A percentile compares a stretch with the other conserved stretches of the same genome.
Conservation (phyloP, 2,113 vertebrate genomes). For the Eptatretus burgeri region DNA sequence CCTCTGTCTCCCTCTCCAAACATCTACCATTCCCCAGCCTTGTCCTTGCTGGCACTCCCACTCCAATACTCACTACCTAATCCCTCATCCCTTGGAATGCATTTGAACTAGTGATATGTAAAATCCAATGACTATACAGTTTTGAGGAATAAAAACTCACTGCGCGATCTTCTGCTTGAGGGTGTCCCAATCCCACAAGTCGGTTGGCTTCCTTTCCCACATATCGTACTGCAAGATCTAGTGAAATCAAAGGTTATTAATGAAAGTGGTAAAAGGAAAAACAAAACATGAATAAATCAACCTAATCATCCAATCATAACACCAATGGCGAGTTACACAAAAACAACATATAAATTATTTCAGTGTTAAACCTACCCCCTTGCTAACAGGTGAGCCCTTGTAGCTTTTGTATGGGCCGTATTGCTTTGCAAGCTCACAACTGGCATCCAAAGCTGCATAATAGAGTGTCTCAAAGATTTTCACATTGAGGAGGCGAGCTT, state of each 20-base stretch:
- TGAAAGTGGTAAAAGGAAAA: too few relatives aligned
- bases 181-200: slow-evolving; percentile 50
- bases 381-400: slow-evolving; percentile 53
- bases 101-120: background rate
- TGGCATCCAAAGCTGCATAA: slow-evolving; percentile 54
- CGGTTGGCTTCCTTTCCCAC: slow-evolving; percentile 54
- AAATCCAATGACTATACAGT: too few relatives aligned
- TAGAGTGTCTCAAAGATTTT: slow-evolving; percentile 98
- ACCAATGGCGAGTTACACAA: too few relatives aligned
- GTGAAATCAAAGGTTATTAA: background rate
- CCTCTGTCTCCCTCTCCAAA: background rate
- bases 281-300: too few relatives aligned
- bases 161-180: slow-evolving; percentile 61
- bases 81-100: background rate
- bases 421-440: slow-evolving; percentile 45
- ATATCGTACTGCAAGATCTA: slow-evolving; percentile 80
- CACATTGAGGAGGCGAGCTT: slow-evolving; percentile 54
- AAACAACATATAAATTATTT: too few relatives aligned
- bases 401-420: slow-evolving; percentile 47
- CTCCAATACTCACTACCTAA: background rate
- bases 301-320: too few relatives aligned
- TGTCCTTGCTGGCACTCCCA: background rate
- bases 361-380: slow-evolving; percentile 29
- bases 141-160: slow-evolving; percentile 20
- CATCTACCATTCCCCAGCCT: background rate